A percentile compares a stretch with the other conserved stretches of the same genome.
Conservation (phyloP, 1,140 invertebrate species). For the Planococcus citri region DNA sequence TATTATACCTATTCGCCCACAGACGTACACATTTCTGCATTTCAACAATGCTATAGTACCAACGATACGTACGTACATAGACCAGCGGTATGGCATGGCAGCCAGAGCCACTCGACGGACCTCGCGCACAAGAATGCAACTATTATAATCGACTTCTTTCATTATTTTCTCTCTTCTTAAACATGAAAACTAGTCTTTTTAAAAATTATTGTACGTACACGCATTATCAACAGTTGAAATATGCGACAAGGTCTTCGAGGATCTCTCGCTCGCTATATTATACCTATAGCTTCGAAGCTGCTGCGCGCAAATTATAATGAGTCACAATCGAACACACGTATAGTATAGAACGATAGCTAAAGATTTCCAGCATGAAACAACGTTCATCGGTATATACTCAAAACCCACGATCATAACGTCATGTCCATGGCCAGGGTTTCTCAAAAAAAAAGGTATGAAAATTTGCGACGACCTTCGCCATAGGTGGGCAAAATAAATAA, state of each 20-base stretch:
- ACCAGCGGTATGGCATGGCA: too few relatives aligned
- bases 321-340: slow-evolving; percentile 1
- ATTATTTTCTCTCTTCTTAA: background rate
- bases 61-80: too few relatives aligned
- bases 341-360: too few relatives aligned
- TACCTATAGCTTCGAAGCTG: too few relatives aligned
- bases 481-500: too few relatives aligned
- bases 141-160: slow-evolving; percentile 7
- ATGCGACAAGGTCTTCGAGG: background rate
- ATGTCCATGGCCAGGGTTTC: background rate
- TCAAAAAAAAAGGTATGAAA: background rate
- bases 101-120: too few relatives aligned
- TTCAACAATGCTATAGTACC: background rate
- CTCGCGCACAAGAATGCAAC: background rate
- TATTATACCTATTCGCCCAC: background rate
- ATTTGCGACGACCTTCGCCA: too few relatives aligned
- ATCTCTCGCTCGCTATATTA: background rate
- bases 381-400: background rate
- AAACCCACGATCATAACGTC: background rate
- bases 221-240: slow-evolving; percentile 2
- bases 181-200: slow-evolving; percentile 1
- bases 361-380: too few relatives aligned
- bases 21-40: background rate
- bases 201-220: slow-evolving; percentile 1
- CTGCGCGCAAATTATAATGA: background rate